Base-by-base conservation (phyloP, 2,888 invertebrate species). In the Apamea crenata region DNA sequence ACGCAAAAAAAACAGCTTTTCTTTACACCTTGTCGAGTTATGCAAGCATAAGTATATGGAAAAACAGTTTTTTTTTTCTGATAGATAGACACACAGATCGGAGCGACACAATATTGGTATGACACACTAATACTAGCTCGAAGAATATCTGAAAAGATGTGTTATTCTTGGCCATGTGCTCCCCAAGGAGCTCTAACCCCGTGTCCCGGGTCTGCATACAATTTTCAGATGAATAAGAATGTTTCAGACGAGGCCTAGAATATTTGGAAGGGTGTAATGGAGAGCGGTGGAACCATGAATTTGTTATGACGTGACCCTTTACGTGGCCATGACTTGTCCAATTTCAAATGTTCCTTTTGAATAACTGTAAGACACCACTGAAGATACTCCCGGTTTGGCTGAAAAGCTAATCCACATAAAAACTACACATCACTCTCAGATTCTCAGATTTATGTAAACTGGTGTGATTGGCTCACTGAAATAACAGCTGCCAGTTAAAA, bases 211-310 rank as follows among this genome's bases (percentile, higher is more conserved):
- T 66, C 36, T 56, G 18, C 61, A 70, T 74, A 81, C 70, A 78
- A 84, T 71, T 83, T 84, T 80, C 61, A 72, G 53, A 74, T 86
- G 76, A 69, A 76, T 66, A 76, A 76, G 61, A 84, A 70, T 66
- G 73, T 71, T 79, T 50, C 6, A 67, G 75, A 36, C n/a, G 29
- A 67, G 25, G 10, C 32, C 59, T 25, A 6, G 61, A 40, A 71
- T 67, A 81, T 66, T 66, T 40, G 66, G 56, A 40, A 21, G 71
- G 21, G 0, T 32, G 50, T 73, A 32, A 56, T 29, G 32, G 56
- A 74, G 56, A 74, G 14, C 29, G 29, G 63, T 12, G 36, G 2
- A 25, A 25, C 56, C 74, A 82, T 84, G 77, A 82, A 84, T 82
- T 71, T 83, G 32, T 74, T 63, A 76, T 70, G 36, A 71, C 36